Percentiles rank a stretch among this genome's conserved stretches.
phyloP scores from a whole-genome alignment of 2,113 vertebrate species.

The Chamaetylas fuelleborni region DNA sequence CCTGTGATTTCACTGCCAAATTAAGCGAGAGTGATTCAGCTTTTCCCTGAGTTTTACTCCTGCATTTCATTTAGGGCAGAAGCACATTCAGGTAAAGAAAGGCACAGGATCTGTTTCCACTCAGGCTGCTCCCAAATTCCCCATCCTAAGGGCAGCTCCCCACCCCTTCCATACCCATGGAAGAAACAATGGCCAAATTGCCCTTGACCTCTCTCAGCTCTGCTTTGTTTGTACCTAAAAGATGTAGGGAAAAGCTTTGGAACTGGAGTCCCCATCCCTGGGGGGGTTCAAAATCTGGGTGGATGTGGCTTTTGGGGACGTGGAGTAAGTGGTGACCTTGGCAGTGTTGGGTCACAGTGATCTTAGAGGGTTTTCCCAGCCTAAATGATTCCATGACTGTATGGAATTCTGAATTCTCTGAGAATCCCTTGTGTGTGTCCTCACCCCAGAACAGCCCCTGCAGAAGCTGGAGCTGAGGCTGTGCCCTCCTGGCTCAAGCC shows the following conservation, averaged over 20 bases:
- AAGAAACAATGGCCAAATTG: fast-evolving
- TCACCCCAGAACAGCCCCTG: fast-evolving
- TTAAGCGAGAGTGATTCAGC: slow-evolving; percentile 9
- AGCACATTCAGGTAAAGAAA: neutral
- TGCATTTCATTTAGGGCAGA: slow-evolving; percentile 24
- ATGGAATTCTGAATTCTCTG: neutral
- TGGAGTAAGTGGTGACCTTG: neutral
- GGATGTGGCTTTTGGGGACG: neutral
- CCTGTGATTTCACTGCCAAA: slow-evolving; percentile 11
- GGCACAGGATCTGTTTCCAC: neutral
- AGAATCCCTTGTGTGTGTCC: neutral
- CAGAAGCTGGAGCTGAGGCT: fast-evolving
- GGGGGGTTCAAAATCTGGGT: neutral
- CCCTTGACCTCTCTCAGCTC: neutral
- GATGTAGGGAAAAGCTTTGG: neutral
- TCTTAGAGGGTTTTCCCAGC: neutral
- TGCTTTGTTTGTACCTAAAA: neutral
- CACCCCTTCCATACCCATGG: fast-evolving
- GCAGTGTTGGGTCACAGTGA: neutral
- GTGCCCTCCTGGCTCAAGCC: neutral
- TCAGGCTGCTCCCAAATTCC: neutral
- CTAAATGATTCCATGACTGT: neutral
- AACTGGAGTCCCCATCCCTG: neutral
- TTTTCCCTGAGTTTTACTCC: slow-evolving; percentile 21
- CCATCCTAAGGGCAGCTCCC: neutral